Evolutionary conservation across 2,888 invertebrate species (phyloP).

Genomic region (Thera obeliscata): DNA sequence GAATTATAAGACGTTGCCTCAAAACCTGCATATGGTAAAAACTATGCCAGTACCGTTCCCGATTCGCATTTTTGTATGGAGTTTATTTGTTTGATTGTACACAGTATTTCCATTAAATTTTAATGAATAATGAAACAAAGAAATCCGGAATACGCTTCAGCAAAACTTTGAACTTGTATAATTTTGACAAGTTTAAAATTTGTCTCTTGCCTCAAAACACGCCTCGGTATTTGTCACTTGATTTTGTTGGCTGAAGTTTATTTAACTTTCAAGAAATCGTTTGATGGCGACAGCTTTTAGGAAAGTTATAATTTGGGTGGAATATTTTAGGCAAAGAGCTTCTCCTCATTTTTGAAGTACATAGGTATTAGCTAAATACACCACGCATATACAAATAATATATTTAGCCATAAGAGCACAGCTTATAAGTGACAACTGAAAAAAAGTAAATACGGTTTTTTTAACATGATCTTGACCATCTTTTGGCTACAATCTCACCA

Average conservation of each 20-base stretch:
- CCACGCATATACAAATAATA: too few relatives aligned
- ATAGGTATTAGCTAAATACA: too few relatives aligned
- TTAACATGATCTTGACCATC: too few relatives aligned
- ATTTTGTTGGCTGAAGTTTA: constrained; percentile 24
- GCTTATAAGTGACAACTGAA: too few relatives aligned
- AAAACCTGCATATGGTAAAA: too few relatives aligned
- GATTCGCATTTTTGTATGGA: too few relatives aligned
- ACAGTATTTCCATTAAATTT: neutral
- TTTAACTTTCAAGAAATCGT: constrained; percentile 18
- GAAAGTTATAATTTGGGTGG: constrained; percentile 15
- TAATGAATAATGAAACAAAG: neutral
- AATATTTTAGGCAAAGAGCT: neutral
- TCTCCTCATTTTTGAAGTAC: too few relatives aligned
- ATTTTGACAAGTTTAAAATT: constrained; percentile 36
- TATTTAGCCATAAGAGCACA: too few relatives aligned
- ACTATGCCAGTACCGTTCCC: too few relatives aligned
- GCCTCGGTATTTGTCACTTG: constrained; percentile 15
- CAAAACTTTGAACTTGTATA: constrained; percentile 23
- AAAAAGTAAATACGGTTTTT: too few relatives aligned
- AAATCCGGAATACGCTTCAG: neutral
- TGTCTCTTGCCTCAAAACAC: constrained; percentile 15
- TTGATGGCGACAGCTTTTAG: constrained; percentile 21
- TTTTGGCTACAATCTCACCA: too few relatives aligned
- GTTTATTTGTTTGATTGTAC: neutral
- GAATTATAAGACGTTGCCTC: too few relatives aligned